Percentiles rank a stretch among this genome's conserved stretches.
Conservation (phyloP, 2,797 vertebrate species). For the Myotis myotis region DNA sequence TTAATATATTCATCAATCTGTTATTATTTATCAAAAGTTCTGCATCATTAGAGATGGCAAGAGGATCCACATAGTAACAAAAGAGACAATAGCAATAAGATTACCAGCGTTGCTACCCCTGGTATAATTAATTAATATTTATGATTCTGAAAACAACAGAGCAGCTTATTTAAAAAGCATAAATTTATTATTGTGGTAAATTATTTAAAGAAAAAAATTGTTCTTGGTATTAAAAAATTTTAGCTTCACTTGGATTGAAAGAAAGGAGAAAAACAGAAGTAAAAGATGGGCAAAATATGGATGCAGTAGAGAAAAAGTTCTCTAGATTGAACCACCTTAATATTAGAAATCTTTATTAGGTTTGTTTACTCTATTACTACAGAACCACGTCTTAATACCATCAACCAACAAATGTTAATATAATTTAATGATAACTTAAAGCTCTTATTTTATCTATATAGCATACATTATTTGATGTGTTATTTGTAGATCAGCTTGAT, state of each 20-base stretch:
- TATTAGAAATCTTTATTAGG: not conserved
- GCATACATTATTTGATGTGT: not conserved
- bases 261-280: not conserved
- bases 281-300: not conserved
- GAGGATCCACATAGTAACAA: not conserved
- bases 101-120: not conserved
- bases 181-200: not conserved
- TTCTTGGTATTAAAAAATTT: not conserved
- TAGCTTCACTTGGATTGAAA: not conserved
- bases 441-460: not conserved
- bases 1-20: slow-evolving; percentile 55
- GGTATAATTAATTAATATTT: not conserved
- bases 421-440: not conserved
- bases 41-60: slow-evolving; percentile 41
- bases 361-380: not conserved
- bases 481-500: not conserved
- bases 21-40: slow-evolving; percentile 59
- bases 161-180: not conserved
- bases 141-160: slow-evolving; percentile 43
- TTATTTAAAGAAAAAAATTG: not conserved
- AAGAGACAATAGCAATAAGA: not conserved
- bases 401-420: not conserved
- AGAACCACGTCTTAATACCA: not conserved
- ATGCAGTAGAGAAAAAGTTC: not conserved
- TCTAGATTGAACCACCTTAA: not conserved